A percentile compares a stretch with the other conserved stretches of the same genome.
phyloP scores from a whole-genome alignment of 92 coral and sea anemone species.

The Porites cylindrica region DNA sequence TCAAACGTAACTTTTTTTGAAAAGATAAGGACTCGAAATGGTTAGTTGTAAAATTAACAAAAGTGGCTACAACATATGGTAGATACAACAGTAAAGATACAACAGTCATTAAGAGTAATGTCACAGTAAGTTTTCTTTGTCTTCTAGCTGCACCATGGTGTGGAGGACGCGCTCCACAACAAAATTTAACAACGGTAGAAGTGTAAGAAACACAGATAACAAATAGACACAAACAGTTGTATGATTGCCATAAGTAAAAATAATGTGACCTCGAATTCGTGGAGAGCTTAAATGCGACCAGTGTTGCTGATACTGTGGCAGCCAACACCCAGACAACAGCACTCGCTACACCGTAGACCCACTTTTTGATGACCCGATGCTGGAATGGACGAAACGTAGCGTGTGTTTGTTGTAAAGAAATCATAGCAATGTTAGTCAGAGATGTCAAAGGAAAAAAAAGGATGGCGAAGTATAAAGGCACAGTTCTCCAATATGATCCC shows the following conservation, averaged over 20 bases:
- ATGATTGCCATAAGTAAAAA: neutral
- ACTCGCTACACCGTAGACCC: neutral
- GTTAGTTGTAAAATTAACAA: neutral
- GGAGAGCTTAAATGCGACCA: neutral
- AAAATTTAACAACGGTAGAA: neutral
- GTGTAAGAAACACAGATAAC: neutral
- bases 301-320: neutral
- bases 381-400: neutral
- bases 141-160: neutral
- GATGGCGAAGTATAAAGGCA: neutral
- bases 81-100: neutral
- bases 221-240: neutral
- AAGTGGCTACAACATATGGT: neutral
- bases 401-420: conserved; percentile 14
- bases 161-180: neutral
- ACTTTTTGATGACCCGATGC: neutral
- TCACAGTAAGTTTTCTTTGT: neutral
- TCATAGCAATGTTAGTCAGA: neutral
- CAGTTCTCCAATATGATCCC: neutral
- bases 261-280: neutral
- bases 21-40: neutral
- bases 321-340: conserved; percentile 6
- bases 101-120: neutral
- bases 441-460: conserved; percentile 13
- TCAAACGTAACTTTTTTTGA: too few relatives aligned